Percentiles rank a stretch among this genome's conserved stretches.
phyloP scores from a whole-genome alignment of 2,797 vertebrate genomes.

The Acrossocheilus fasciatus region DNA sequence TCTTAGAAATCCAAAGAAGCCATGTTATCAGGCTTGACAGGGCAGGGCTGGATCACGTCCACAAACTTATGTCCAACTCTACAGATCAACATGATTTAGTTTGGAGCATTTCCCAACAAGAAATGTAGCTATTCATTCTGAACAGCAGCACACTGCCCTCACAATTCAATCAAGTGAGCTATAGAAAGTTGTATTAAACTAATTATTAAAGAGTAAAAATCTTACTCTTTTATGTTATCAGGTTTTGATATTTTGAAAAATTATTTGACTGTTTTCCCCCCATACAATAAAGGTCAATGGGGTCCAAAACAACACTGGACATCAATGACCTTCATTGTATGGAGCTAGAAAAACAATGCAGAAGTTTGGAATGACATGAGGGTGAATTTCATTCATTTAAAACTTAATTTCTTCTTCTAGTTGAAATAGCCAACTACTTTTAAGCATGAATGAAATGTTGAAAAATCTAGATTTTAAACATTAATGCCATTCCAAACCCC shows the following conservation, averaged over 20 bases:
- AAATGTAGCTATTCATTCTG: background rate
- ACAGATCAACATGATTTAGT: constrained; percentile 23
- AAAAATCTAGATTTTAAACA: background rate
- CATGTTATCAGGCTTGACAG: background rate
- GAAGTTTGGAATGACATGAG: background rate
- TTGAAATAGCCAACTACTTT: background rate
- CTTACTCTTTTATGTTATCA: too few species aligned
- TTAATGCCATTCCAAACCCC: background rate
- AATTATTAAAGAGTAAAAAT: background rate
- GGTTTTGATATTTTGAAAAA: background rate
- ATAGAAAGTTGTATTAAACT: background rate
- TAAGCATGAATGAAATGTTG: background rate
- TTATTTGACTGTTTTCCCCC: background rate
- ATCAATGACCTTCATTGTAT: background rate
- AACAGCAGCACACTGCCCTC: background rate
- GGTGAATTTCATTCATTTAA: background rate
- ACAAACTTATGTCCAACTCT: background rate
- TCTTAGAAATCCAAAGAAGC: constrained; percentile 4
- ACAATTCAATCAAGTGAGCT: constrained; percentile 5
- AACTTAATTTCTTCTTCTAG: background rate
- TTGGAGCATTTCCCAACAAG: constrained; percentile 24
- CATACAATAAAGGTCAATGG: background rate
- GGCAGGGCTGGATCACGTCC: constrained; percentile 35
- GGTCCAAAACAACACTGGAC: background rate
- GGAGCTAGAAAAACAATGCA: background rate